phyloP scores from a whole-genome alignment of 2,797 vertebrate genomes.

The Crotalus adamanteus region DNA sequence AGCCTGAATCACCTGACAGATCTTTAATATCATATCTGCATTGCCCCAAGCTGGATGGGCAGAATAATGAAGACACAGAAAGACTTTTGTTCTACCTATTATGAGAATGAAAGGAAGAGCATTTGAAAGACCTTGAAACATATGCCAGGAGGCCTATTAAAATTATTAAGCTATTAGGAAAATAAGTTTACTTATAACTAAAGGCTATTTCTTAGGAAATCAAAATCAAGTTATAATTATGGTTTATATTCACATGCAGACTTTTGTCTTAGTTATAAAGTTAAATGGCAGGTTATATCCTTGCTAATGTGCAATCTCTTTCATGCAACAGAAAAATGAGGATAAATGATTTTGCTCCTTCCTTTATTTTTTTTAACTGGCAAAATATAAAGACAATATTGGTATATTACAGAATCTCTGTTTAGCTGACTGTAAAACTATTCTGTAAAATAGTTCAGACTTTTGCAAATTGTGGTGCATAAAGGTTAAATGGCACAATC shows the following conservation, averaged over 20 bases:
- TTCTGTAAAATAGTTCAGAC: constrained; percentile 19
- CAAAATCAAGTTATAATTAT: accelerated
- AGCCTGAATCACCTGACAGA: not conserved
- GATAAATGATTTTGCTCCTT: not conserved
- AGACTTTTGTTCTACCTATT: not conserved
- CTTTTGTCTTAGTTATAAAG: not conserved
- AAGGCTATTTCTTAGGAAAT: not conserved
- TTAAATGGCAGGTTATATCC: not conserved
- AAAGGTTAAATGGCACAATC: constrained; percentile 12
- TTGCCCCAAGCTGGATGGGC: not conserved
- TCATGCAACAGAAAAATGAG: not conserved
- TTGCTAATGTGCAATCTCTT: not conserved
- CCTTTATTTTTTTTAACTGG: not conserved
- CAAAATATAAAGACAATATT: constrained; percentile 1
- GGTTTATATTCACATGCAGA: not conserved
- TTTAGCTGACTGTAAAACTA: accelerated
- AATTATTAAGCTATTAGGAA: not conserved
- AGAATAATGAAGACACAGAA: constrained; percentile 16
- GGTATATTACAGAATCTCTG: not conserved
- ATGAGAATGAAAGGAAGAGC: not conserved
- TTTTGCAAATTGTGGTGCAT: not conserved
- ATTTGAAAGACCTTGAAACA: constrained; percentile 12
- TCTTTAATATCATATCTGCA: not conserved
- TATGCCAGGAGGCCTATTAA: not conserved
- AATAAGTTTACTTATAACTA: not conserved